Evolutionary conservation across 2,888 invertebrate genomes (phyloP).

Genomic region (Cephus runcator): DNA sequence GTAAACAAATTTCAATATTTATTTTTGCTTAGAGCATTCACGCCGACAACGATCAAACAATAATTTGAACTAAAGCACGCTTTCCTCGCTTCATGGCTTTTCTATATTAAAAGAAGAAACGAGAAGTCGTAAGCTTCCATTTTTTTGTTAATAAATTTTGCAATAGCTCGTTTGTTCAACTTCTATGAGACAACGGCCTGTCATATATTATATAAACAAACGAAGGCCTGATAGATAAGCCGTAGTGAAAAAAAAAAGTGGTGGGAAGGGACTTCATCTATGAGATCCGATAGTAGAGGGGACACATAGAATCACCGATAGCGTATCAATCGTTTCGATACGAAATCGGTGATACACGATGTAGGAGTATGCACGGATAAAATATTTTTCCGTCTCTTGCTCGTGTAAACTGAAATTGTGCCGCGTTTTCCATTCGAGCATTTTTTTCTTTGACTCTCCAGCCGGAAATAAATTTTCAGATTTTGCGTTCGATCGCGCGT

Average conservation of each 20-base stretch:
- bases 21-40: neutral
- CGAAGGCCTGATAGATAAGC: neutral
- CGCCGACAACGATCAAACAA: neutral
- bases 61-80: neutral
- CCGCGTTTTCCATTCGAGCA: neutral
- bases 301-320: conserved; percentile 38
- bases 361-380: neutral
- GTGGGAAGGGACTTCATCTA: neutral
- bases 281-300: neutral
- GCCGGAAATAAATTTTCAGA: neutral
- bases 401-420: neutral
- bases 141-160: neutral
- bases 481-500: neutral
- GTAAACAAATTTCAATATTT: neutral
- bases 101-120: neutral
- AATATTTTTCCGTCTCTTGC: neutral
- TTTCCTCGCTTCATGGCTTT: no score
- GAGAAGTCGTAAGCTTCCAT: neutral
- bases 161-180: neutral
- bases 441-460: neutral
- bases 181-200: neutral
- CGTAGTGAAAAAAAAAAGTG: neutral
- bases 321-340: conserved; percentile 52
- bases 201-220: neutral
- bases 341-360: conserved; percentile 45